These are phyloP conservation scores for Riptortus pedestris DNA, from an alignment of 1,140 invertebrate genomes.

Conservation along the genomic window DNA sequence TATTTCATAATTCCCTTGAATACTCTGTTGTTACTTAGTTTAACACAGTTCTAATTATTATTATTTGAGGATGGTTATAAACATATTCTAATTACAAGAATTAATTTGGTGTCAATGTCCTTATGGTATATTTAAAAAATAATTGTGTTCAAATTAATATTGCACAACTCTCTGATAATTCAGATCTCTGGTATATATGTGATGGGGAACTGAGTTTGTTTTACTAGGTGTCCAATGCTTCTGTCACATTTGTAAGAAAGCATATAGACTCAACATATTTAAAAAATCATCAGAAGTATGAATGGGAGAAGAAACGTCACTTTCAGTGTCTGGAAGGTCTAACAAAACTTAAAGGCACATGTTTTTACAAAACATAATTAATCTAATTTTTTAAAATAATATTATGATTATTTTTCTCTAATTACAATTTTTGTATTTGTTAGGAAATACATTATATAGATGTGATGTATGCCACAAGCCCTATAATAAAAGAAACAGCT, in stretches of 20 bases:
- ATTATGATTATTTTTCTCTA: not conserved
- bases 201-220: no score
- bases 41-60: no score
- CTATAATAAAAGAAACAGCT: conserved; percentile 42
- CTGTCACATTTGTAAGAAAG: not conserved
- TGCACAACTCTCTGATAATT: no score
- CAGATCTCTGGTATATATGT: no score
- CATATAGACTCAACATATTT: conserved; percentile 23
- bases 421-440: not conserved
- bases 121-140: no score
- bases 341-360: conserved; percentile 12
- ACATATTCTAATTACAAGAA: no score
- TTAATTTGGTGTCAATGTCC: no score
- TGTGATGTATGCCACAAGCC: conserved; percentile 37
- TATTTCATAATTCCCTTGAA: no score
- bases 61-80: no score
- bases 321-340: conserved; percentile 19
- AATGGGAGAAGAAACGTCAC: conserved; percentile 33
- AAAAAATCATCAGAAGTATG: conserved; percentile 35
- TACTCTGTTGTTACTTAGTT: no score
- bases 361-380: not conserved
- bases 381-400: not conserved
- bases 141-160: no score
- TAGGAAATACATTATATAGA: not conserved
- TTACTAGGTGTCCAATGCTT: no score